Percentiles rank a stretch among this genome's conserved stretches.
Conservation (phyloP, 2,113 vertebrate genomes). For the Colossoma macropomum region DNA sequence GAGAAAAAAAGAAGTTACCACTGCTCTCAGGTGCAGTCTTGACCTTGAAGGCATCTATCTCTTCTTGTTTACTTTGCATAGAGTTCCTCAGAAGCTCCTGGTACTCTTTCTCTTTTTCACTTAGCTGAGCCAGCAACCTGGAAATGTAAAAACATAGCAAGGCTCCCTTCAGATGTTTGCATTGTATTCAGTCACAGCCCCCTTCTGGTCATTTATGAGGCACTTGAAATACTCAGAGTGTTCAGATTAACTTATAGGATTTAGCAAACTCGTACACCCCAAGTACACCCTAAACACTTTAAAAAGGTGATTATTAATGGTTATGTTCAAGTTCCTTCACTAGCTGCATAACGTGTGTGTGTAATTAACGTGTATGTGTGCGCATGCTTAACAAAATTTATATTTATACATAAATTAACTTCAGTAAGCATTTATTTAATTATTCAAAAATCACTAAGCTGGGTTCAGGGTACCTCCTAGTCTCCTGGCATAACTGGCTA, state of each 20-base stretch:
- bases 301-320: too few relatives aligned
- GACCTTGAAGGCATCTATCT: slow-evolving; percentile 64
- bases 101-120: slow-evolving; percentile 83
- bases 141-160: slow-evolving; percentile 1
- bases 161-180: not conserved
- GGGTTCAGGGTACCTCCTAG: slow-evolving; percentile 71
- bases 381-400: too few relatives aligned
- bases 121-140: slow-evolving; percentile 83
- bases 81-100: slow-evolving; percentile 75
- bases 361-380: too few relatives aligned
- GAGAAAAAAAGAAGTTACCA: slow-evolving; percentile 54
- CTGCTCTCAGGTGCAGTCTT: slow-evolving; percentile 28
- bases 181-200: not conserved
- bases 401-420: too few relatives aligned
- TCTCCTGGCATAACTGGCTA: slow-evolving; percentile 75
- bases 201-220: slow-evolving; percentile 6
- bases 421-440: too few relatives aligned
- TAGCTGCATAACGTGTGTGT: too few relatives aligned
- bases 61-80: slow-evolving; percentile 63
- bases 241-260: too few relatives aligned
- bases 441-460: not conserved
- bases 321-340: too few relatives aligned
- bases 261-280: too few relatives aligned
- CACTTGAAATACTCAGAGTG: too few relatives aligned
- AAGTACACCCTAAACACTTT: too few relatives aligned